Evolutionary conservation across 1,140 invertebrate genomes (phyloP), one percentile per base, ranked within the genome.

Genomic region (Gonatopus flavifemur): DNA sequence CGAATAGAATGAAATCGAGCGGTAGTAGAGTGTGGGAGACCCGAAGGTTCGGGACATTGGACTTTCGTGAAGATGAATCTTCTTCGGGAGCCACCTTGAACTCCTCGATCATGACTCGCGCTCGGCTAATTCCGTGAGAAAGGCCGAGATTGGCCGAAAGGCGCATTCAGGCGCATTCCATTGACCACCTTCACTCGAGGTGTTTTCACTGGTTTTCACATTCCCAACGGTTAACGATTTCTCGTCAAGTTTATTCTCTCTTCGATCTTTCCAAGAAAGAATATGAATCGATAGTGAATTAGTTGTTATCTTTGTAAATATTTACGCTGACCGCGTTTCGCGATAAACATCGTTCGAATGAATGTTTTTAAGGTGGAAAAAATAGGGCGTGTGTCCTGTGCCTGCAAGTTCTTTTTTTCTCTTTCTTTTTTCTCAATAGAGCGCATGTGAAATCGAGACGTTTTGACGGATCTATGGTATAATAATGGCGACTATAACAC

Each of bases 161-260:
- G 21, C 31, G 28, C 37, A 57, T 50, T 50, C 38, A 48, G 28
- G 21, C 31, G 28, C 37, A 57, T 50, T 50, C 38, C 43, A 39
- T 45, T 63, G 49, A 36, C 36, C 50, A 58, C 61, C 56, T 58
- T 59, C 59, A 62, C 53, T 50, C 53, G 56, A 56, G 57, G 50
- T 64, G 59, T 62, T 64, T 64, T 64, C 62, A 59, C 62, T 42
- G 59, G 38, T 51, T 12, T 28, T 28, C 6, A 28, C 25, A 7
- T 28, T 12, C 12, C 25, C 12, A 28, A 6, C 12, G 6, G 25
- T 36, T 21, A 41, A 49, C 40, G 37, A 36, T 51, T 51, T 51
- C 40, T 55, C 41, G 31, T 40, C 41, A 51, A 45, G 28, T 36
- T 43, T 51, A 28, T 32, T 41, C 37, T 18, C 42, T 22, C 35